Evolutionary conservation across 2,113 vertebrate genomes (phyloP), one percentile per base, ranked within the genome.

Genomic region (Pollachius pollachius): DNA sequence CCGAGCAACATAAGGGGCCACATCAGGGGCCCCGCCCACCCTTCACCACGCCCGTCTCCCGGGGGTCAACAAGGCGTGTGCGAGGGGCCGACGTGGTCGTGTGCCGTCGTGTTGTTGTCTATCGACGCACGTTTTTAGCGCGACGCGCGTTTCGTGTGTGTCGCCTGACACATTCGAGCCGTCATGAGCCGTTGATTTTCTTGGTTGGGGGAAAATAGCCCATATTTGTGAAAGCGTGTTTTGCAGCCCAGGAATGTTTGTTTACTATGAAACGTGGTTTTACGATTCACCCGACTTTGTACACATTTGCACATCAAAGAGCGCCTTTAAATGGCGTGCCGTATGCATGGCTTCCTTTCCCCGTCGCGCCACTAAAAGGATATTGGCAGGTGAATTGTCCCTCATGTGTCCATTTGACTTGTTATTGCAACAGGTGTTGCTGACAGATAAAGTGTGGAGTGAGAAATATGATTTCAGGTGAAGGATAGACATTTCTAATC

Each of bases 401-500:
- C 83, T 41, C 75, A 75, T 81, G 72, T 81, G 82, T 85, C 78
- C 72, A 75, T 85, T 81, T 78, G 80, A 86, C 82, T 81, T 85
- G 84, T 85, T 82, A 83, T 82, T 18, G 77, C 81, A 89, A 89
- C 88, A 89, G 84, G 89, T 90, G 86, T 84, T 81, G 65, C 48
- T 73, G 67, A 34, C 62, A 85, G 89, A 89, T 90, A 89, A 88
- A 86, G 80, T 78, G 64, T 82, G 76, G 73, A 84, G 81, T 84
- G 79, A 85, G 82, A 89, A 88, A 84, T 85, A 68, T 76, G 82
- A 83, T 85, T 89, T 82, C 30, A 25, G 78, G 79, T 87, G 80
- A 89, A 89, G 87, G 86, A 88, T 81, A 85, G 85, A 82, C 78
- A 78, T 88, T 76, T 86, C 84, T 89, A 87, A 87, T 88, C 89